Evolutionary conservation across 2,888 invertebrate species (phyloP).

Genomic region (Leptinotarsa peninsularis): DNA sequence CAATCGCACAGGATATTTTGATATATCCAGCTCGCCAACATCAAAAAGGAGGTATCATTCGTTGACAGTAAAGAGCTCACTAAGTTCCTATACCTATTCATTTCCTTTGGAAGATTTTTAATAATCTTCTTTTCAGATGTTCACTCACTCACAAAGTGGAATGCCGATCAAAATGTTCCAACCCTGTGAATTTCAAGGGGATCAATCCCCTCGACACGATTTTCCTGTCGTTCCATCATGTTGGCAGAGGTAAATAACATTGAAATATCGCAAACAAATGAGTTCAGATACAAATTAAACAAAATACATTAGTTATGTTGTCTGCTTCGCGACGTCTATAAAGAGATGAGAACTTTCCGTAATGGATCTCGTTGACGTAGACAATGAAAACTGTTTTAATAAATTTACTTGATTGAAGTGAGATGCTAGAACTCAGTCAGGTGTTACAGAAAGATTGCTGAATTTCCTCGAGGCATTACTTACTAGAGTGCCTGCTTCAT

Average conservation of each 20-base stretch:
- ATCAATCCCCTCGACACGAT: constrained; percentile 53
- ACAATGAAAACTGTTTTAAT: constrained; percentile 12
- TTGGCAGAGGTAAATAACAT: constrained; percentile 52
- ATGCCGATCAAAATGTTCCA: constrained; percentile 46
- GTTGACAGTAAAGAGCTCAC: background rate
- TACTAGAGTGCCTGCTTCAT: no score
- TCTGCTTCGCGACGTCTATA: constrained; percentile 29
- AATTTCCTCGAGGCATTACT: background rate
- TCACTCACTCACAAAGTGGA: constrained; percentile 56
- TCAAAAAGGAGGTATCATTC: background rate
- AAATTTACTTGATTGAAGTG: constrained; percentile 19
- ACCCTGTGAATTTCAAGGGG: constrained; percentile 41
- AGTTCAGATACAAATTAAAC: constrained; percentile 31
- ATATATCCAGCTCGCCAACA: no score
- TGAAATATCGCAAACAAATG: constrained; percentile 29
- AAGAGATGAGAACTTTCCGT: constrained; percentile 24
- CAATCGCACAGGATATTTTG: no score
- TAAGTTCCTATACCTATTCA: background rate
- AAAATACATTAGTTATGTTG: constrained; percentile 37
- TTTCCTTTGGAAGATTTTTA: constrained; percentile 21
- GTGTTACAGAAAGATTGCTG: background rate
- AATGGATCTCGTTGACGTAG: constrained; percentile 28
- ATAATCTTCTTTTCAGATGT: constrained; percentile 48
- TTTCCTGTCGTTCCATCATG: constrained; percentile 57
- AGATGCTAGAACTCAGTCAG: background rate